Evolutionary conservation across 1,140 invertebrate species (phyloP), one percentile per base, ranked within the genome.

Genomic region (Euura lappo): DNA sequence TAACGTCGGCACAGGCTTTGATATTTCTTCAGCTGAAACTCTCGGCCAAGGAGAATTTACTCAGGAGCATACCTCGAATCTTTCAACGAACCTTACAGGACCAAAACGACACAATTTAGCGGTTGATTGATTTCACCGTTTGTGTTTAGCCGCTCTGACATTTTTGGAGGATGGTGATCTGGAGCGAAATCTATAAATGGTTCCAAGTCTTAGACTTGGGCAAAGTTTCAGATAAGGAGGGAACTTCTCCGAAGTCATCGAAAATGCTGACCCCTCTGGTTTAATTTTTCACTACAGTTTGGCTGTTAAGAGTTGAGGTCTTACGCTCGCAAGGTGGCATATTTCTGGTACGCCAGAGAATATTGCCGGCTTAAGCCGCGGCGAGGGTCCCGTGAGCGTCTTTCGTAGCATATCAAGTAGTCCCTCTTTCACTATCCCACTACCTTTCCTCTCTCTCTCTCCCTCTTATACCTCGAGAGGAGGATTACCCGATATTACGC

Each of bases 401-500:
- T 77, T 71, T 67, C 72, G 65, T 47, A 73, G 79, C 80, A 81
- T 81, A 81, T 81, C 76, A 77, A 83, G 73, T 76, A 69, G 74
- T 76, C 74, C 73, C 73, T 68, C 65, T 67, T 73, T 69, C 69
- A 70, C 74, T 72, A 13, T 51, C n/a, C 72, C 66, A 4, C 13
- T 43, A 4, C 47, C 72, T 51, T 68, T 69, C 47, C 72, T 68
- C 51, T 75, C 70, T 73, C 72, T 60, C 69, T 47, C 6, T 64
- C 68, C 65, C 67, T 68, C 72, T 69, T 68, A 72, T 76, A 72
- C 74, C 67, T 74, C 45, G 70, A 13, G 65, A 72, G 78, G 65
- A 72, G 78, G 77, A 81, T 81, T 79, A 81, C 77, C 79, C 79
- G 74, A 79, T 80, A 81, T 81, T 81, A 81, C 78, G 78, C 73